Conservation (phyloP, 2,797 vertebrate species). For the Macrochelys suwanniensis region DNA sequence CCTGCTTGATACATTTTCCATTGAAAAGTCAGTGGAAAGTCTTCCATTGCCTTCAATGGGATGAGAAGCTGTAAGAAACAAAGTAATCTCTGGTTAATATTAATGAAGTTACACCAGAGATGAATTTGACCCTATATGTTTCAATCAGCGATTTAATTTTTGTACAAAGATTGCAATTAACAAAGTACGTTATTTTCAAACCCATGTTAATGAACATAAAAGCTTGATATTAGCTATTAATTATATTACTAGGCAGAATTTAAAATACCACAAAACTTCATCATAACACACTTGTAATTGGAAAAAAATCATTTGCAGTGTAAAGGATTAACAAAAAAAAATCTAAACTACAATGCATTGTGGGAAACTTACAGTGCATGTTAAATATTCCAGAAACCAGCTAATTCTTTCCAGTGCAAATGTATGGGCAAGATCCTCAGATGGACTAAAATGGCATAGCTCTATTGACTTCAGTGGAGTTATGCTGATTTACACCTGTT, state of each 20-base stretch:
- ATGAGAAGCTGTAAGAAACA: neutral
- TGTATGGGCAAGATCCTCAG: neutral
- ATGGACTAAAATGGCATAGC: neutral
- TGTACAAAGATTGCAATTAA: conserved; percentile 11
- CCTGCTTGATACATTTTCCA: neutral
- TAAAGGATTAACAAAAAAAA: neutral
- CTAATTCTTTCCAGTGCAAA: neutral
- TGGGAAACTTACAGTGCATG: neutral
- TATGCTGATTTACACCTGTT: neutral
- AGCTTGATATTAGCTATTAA: conserved; percentile 26
- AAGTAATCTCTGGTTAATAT: neutral
- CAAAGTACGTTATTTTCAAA: conserved; percentile 22
- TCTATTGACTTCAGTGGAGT: neutral
- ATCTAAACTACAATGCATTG: neutral
- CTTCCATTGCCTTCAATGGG: neutral
- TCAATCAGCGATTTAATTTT: neutral
- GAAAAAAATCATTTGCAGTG: neutral
- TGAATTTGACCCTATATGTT: neutral
- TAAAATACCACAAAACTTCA: neutral
- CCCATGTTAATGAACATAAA: neutral
- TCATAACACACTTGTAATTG: neutral
- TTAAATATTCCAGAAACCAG: neutral
- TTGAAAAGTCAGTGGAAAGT: neutral
- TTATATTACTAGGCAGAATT: neutral
- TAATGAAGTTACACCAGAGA: neutral